These are phyloP conservation scores for Pseudochromis fuscus DNA, from an alignment of 2,797 vertebrate species.

Conservation along the genomic window DNA sequence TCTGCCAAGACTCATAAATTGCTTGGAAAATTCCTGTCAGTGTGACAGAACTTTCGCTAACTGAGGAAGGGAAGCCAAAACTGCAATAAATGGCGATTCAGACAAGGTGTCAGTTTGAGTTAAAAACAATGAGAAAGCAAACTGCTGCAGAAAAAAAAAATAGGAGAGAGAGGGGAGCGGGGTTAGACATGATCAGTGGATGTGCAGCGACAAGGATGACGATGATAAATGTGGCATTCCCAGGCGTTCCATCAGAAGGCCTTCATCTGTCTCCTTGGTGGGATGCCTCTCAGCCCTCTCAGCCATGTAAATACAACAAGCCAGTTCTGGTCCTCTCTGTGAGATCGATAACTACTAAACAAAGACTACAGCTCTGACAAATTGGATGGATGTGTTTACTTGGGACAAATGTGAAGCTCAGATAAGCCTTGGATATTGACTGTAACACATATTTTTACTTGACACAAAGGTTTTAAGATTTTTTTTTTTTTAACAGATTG, in stretches of 20 bases:
- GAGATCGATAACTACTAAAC: conserved; percentile 74
- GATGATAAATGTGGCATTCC: conserved; percentile 73
- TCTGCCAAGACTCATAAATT: conserved; percentile 28
- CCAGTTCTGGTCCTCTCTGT: conserved; percentile 51
- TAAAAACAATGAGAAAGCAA: conserved; percentile 53
- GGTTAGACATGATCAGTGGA: conserved; percentile 68
- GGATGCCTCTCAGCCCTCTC: conserved; percentile 61
- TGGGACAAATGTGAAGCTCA: conserved; percentile 50
- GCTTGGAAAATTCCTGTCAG: conserved; percentile 31
- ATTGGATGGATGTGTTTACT: conserved; percentile 74
- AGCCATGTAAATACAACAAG: conserved; percentile 76
- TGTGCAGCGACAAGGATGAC: conserved; percentile 61
- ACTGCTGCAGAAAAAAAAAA: conserved; percentile 9
- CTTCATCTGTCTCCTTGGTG: conserved; percentile 74
- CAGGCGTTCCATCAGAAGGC: conserved; percentile 70
- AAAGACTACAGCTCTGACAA: conserved; percentile 71
- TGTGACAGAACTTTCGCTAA: conserved; percentile 39
- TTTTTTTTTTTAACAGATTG: conserved; percentile 17
- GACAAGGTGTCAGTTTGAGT: conserved; percentile 62
- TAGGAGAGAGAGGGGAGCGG: background rate
- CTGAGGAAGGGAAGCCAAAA: conserved; percentile 40
- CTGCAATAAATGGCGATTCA: conserved; percentile 40
- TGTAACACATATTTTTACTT: conserved; percentile 54
- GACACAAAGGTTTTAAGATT: conserved; percentile 32
- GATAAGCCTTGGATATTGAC: conserved; percentile 63